Evolutionary conservation across 2,113 vertebrate species (phyloP).

Genomic region (Muscicapa adusta): DNA sequence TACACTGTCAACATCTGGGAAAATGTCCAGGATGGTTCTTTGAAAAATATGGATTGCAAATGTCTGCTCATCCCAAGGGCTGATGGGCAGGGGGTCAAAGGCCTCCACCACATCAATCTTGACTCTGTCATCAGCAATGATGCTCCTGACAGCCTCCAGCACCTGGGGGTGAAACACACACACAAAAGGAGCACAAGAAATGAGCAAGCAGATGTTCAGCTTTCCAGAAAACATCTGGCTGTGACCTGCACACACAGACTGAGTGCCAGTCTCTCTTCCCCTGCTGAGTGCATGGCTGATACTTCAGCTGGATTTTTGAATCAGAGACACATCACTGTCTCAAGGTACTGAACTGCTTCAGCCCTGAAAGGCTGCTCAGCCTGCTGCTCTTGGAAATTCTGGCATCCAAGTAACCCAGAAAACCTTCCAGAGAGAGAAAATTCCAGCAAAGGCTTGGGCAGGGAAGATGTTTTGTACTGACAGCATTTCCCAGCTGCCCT

Average conservation of each 20-base stretch:
- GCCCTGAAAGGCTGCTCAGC: neutral
- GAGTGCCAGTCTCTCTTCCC: neutral
- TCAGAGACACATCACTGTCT: neutral
- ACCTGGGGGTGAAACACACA: constrained; percentile 70
- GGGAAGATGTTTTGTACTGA: neutral
- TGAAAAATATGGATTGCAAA: constrained; percentile 88
- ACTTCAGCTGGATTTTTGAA: neutral
- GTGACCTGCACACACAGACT: neutral
- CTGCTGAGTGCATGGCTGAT: neutral
- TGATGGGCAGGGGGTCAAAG: constrained; percentile 85
- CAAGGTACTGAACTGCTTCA: neutral
- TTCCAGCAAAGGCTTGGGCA: neutral
- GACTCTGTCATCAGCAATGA: constrained; percentile 83
- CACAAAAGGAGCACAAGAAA: neutral
- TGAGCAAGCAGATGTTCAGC: neutral
- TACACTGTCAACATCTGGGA: constrained; percentile 80
- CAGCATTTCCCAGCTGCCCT: neutral
- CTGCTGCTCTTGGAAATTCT: neutral
- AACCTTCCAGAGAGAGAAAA: neutral
- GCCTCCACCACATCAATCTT: constrained; percentile 77
- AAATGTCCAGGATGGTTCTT: constrained; percentile 82
- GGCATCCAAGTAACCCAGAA: neutral
- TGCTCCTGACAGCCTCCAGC: constrained; percentile 74
- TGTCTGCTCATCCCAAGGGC: constrained; percentile 78
- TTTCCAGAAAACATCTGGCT: neutral